Conservation (phyloP, 2,888 invertebrate species). For the Drosophila nigritarsus region DNA sequence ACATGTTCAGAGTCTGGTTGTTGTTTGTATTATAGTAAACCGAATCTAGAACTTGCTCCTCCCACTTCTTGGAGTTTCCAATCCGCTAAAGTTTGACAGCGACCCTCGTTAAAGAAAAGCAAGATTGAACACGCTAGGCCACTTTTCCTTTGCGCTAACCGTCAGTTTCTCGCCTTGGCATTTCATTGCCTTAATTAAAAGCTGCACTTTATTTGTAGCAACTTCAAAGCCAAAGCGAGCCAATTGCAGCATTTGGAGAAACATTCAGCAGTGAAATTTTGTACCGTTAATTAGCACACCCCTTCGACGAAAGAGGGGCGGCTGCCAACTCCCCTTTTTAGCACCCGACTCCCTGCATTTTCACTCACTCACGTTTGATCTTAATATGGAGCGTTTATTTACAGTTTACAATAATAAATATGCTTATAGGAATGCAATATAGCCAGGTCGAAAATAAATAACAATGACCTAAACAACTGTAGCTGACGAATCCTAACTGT, state of each 20-base stretch:
- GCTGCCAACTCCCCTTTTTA: not conserved
- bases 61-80: not conserved
- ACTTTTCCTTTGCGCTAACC: slow-evolving; percentile 67
- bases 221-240: slow-evolving; percentile 45
- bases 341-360: not conserved
- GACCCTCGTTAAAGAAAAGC: slow-evolving; percentile 64
- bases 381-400: slow-evolving; percentile 64
- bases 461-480: slow-evolving; percentile 39
- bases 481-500: slow-evolving; percentile 44
- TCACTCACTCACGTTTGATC: slow-evolving; percentile 33
- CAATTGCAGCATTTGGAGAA: slow-evolving; percentile 60
- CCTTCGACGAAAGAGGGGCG: slow-evolving; percentile 15
- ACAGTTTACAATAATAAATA: slow-evolving; percentile 70
- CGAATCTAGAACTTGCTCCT: not conserved
- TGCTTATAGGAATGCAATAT: slow-evolving; percentile 72
- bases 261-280: slow-evolving; percentile 67
- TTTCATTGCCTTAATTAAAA: slow-evolving; percentile 78
- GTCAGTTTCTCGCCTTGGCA: slow-evolving; percentile 69
- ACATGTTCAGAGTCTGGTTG: not conserved
- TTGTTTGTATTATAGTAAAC: not conserved
- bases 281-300: slow-evolving; percentile 54
- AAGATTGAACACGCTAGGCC: slow-evolving; percentile 66
- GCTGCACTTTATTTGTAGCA: slow-evolving; percentile 71
- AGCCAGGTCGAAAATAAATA: slow-evolving; percentile 57
- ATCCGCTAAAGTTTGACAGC: not conserved